These are phyloP conservation scores for Megaustenia siamemsis DNA, from an alignment of 2,888 invertebrate species.

Conservation along the genomic window DNA sequence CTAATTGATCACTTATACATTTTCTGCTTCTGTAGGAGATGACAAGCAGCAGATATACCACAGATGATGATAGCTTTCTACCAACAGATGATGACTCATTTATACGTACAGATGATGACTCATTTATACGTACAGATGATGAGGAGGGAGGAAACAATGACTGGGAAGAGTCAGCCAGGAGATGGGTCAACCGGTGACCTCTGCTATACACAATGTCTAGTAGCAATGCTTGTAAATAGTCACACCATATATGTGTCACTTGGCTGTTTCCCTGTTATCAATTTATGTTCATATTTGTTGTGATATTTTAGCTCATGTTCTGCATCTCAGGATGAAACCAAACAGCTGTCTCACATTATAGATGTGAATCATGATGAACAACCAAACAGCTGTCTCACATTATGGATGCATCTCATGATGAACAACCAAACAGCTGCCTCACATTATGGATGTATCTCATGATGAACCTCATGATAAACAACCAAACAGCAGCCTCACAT, in stretches of 20 bases:
- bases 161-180: constrained; percentile 85
- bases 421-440: too few relatives aligned
- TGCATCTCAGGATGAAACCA: not conserved
- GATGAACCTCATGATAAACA: too few relatives aligned
- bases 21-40: constrained; percentile 64
- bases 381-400: too few relatives aligned
- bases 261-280: not conserved
- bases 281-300: not conserved
- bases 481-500: too few relatives aligned
- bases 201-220: not conserved
- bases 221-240: not conserved
- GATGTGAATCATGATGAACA: too few relatives aligned
- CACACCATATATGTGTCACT: not conserved
- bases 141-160: constrained; percentile 83
- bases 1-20: too few relatives aligned
- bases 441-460: too few relatives aligned
- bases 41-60: constrained; percentile 73
- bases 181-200: constrained; percentile 85
- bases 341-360: not conserved
- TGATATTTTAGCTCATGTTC: constrained; percentile 1
- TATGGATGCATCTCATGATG: too few relatives aligned
- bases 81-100: constrained; percentile 78
- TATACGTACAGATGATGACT: constrained; percentile 79
- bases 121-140: constrained; percentile 81
- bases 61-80: constrained; percentile 77